phyloP scores from a whole-genome alignment of 2,113 vertebrate genomes.

The Atherinomorus stipes region DNA sequence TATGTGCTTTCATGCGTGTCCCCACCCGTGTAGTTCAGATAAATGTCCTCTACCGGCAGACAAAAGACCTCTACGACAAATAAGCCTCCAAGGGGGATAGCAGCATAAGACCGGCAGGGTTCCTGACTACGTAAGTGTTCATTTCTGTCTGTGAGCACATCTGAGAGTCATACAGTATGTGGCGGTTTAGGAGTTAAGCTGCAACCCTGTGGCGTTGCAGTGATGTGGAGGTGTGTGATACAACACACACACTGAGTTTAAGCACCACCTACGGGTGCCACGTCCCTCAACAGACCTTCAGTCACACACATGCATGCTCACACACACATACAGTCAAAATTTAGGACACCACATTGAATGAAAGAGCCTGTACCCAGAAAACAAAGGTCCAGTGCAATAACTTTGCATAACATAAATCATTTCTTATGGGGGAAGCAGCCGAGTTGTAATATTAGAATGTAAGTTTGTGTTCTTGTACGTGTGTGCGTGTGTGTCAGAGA shows the following conservation, averaged over 20 bases:
- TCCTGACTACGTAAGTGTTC: constrained; percentile 17
- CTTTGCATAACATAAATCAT: constrained; percentile 63
- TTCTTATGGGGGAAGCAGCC: constrained; percentile 34
- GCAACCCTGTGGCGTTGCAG: constrained; percentile 54
- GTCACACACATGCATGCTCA: neutral
- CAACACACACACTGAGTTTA: constrained; percentile 50
- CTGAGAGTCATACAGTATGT: constrained; percentile 27
- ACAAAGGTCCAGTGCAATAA: constrained; percentile 69
- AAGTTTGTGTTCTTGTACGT: constrained; percentile 24
- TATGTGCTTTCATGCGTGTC: neutral
- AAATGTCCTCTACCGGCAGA: constrained; percentile 20
- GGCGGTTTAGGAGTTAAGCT: constrained; percentile 54
- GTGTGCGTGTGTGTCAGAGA: constrained; percentile 18
- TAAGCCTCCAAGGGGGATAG: constrained; percentile 7
- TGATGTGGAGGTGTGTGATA: constrained; percentile 57
- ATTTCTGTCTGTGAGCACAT: constrained; percentile 13
- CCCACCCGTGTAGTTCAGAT: constrained; percentile 8
- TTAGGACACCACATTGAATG: neutral
- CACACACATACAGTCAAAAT: neutral
- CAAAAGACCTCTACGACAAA: constrained; percentile 29
- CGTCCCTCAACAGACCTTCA: constrained; percentile 72
- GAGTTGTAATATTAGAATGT: constrained; percentile 39
- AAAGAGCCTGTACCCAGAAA: constrained; percentile 45
- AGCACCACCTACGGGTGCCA: constrained; percentile 60
- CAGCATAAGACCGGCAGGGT: constrained; percentile 33